Base-by-base conservation (phyloP, 2,888 invertebrate species). In the Harmothoe impar region DNA sequence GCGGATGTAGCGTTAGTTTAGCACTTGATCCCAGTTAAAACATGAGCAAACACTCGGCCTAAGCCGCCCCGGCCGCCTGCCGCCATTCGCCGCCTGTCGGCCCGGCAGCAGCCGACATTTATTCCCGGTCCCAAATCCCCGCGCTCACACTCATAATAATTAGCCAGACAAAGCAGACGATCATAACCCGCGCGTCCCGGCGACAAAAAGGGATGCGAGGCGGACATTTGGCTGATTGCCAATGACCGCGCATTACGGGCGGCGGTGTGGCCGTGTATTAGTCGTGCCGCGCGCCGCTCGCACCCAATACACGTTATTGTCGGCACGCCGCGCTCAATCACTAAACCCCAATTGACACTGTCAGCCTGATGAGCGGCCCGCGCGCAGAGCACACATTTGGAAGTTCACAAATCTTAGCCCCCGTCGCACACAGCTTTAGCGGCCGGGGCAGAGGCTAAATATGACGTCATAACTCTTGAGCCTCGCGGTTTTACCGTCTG, bases 91-190 rank as follows among this genome's bases (percentile, higher is more conserved):
- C 52, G 54, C 54, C 56, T 54, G 54, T 56, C 56, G 54, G 17
- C 43, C 43, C 10, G 35, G 35, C 29, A 72, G 72, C 81, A 81
- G 81, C 33, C 81, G 81, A 81, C 81, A 81, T 81, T 86, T 86
- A 86, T 86, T 86, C 23, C 54, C 12, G n/a, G 25, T 52, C 10
- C 54, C 86, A 86, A 86, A 86, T 86, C 86, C 86, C 86, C 23
- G 31, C 86, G 86, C 86, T 86, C 86, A 86, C 86, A 86, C 86
- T 86, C 86, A 86, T 86, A 86, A 52, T 86, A 86, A 86, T 86
- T 86, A 86, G 56, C 54, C n/a, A 86, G 56, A 86, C 86, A 86
- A 86, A 86, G 86, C 86, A 56, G 54, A 86, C 86, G 86, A 86
- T 86, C 86, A 86, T 86, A 86, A 86, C 86, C 86, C 54, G 31